A percentile compares a stretch with the other conserved stretches of the same genome.
These are phyloP conservation scores for Spongilla lacustris DNA, from an alignment of 37 sponge, comb jelly and placozoan species.

Conservation along the genomic window DNA sequence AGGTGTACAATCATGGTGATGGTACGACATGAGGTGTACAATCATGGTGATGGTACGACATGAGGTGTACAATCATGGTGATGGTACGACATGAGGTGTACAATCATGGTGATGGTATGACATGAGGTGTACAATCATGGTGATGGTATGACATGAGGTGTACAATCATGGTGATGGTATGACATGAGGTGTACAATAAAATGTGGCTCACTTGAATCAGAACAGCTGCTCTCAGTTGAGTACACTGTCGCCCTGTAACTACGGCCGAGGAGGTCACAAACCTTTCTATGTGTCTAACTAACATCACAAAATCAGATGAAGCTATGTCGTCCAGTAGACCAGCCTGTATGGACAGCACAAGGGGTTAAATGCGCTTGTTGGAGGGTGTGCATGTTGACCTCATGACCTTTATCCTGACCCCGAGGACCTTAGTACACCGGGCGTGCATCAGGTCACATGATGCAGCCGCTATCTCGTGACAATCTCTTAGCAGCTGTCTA, in stretches of 20 bases:
- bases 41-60: too few relatives aligned
- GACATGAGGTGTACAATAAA: not conserved
- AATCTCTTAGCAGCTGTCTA: conserved; percentile 15
- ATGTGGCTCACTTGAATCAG: conserved; percentile 85
- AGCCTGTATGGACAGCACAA: conserved; percentile 39
- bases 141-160: too few relatives aligned
- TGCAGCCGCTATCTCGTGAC: conserved; percentile 65
- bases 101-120: too few relatives aligned
- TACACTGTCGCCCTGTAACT: conserved; percentile 75
- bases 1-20: too few relatives aligned
- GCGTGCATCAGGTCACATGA: conserved; percentile 82
- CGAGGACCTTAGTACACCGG: conserved; percentile 85
- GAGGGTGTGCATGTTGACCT: not conserved
- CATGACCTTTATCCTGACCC: conserved; percentile 75
- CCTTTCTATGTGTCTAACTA: conserved; percentile 67
- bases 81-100: too few relatives aligned
- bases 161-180: too few relatives aligned
- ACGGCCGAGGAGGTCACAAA: conserved; percentile 66
- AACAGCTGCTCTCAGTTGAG: conserved; percentile 71
- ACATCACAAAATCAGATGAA: conserved; percentile 71
- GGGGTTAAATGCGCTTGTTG: not conserved
- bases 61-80: too few relatives aligned
- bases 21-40: too few relatives aligned
- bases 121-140: not conserved
- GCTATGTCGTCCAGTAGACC: conserved; percentile 76